Evolutionary conservation across 2,888 invertebrate species (phyloP).

Genomic region (Lasioglossum vierecki): DNA sequence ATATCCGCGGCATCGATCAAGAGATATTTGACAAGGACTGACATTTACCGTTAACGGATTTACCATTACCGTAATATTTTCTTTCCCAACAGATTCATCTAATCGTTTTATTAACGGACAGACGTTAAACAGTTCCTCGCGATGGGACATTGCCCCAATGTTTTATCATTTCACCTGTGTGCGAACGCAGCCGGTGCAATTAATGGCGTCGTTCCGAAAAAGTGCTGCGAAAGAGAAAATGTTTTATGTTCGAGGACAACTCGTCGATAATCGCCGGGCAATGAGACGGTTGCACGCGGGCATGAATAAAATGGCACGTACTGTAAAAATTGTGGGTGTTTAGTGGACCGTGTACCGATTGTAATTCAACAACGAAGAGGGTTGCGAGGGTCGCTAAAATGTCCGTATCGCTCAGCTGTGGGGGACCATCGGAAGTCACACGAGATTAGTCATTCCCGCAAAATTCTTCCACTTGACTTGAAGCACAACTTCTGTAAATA

Average conservation of each 20-base stretch:
- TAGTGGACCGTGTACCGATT: slow-evolving; percentile 79
- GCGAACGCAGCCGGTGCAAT: slow-evolving; percentile 8
- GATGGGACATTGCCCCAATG: not conserved
- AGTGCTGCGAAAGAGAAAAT: not conserved
- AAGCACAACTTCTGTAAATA: not conserved
- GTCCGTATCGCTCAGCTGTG: slow-evolving; percentile 73
- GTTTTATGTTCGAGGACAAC: slow-evolving; percentile 3
- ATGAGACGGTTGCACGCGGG: slow-evolving; percentile 58
- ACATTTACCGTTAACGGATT: slow-evolving; percentile 60
- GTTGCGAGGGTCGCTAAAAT: slow-evolving; percentile 74
- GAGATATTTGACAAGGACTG: slow-evolving; percentile 63
- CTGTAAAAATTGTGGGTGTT: slow-evolving; percentile 80
- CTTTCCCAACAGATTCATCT: slow-evolving; percentile 50
- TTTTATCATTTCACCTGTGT: not conserved
- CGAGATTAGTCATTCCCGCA: slow-evolving; percentile 73
- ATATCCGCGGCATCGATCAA: slow-evolving; percentile 67
- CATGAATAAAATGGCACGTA: slow-evolving; percentile 80
- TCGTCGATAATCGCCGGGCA: slow-evolving; percentile 32
- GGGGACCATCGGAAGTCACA: slow-evolving; percentile 73
- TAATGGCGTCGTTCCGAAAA: not conserved
- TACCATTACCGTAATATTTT: slow-evolving; percentile 61
- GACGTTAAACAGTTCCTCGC: slow-evolving; percentile 16
- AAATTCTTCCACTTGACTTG: slow-evolving; percentile 48
- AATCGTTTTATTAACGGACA: slow-evolving; percentile 35
- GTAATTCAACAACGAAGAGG: slow-evolving; percentile 67